Evolutionary conservation across 1,140 invertebrate species (phyloP).

Genomic region (Conus betulinus): DNA sequence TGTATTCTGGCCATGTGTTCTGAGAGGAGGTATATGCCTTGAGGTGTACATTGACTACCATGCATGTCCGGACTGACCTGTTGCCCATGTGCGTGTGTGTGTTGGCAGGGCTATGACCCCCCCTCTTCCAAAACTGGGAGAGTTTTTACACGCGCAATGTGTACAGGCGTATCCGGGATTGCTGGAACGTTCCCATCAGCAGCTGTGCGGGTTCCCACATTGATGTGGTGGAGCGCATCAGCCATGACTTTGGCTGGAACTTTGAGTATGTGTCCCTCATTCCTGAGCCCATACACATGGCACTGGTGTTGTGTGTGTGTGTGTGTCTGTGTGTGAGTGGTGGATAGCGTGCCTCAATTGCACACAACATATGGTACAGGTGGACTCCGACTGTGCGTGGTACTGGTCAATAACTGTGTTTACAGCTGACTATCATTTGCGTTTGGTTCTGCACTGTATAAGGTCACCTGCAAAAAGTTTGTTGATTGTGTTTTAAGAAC

Average conservation of each 20-base stretch:
- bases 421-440: too few relatives aligned
- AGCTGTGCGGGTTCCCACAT: constrained; percentile 92
- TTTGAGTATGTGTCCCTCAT: constrained; percentile 81
- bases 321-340: not conserved
- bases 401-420: too few relatives aligned
- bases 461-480: too few relatives aligned
- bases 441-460: too few relatives aligned
- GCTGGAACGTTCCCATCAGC: constrained; percentile 95
- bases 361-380: too few relatives aligned
- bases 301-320: not conserved
- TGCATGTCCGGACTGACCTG: too few relatives aligned
- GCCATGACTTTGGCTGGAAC: constrained; percentile 92
- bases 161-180: constrained; percentile 92
- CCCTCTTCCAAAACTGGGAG: constrained; percentile 94
- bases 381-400: not conserved
- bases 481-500: too few relatives aligned
- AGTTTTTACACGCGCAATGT: constrained; percentile 96
- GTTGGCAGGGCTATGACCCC: constrained; percentile 88
- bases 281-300: not conserved
- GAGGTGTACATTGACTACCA: too few relatives aligned
- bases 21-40: too few relatives aligned
- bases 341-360: too few relatives aligned
- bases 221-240: constrained; percentile 88
- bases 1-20: too few relatives aligned
- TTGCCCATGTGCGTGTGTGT: constrained; percentile 49